These are phyloP conservation scores for Semnornis frantzii DNA, from an alignment of 2,113 vertebrate genomes.

Conservation along the genomic window DNA sequence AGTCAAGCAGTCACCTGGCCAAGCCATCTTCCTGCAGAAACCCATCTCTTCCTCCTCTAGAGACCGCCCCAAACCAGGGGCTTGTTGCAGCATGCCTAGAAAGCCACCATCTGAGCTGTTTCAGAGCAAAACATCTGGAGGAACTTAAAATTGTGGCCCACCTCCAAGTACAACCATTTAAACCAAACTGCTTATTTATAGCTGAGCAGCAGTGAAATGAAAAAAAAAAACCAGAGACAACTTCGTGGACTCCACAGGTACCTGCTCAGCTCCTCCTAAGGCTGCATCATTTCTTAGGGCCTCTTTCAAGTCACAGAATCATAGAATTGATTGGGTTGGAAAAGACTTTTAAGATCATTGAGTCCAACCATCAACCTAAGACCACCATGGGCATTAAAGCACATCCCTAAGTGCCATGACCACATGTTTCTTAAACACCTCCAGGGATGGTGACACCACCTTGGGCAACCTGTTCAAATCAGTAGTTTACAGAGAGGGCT, in stretches of 20 bases:
- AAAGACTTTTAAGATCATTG: too few relatives aligned
- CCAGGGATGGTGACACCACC: too few relatives aligned
- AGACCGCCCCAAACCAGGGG: neutral
- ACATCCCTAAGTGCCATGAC: too few relatives aligned
- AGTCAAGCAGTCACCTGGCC: neutral
- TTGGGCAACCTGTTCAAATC: too few relatives aligned
- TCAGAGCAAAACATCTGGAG: slow-evolving; percentile 16
- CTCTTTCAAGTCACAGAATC: neutral
- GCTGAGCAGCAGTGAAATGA: neutral
- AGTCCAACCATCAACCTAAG: too few relatives aligned
- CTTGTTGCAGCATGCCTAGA: neutral
- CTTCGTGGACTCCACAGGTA: neutral
- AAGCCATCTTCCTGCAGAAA: neutral
- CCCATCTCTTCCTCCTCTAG: neutral
- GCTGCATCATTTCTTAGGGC: accelerated
- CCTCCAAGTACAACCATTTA: neutral
- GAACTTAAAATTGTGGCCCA: neutral
- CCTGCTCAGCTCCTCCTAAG: neutral
- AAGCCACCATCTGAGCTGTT: neutral
- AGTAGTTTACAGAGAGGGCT: neutral
- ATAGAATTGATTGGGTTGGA: too few relatives aligned
- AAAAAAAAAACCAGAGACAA: neutral
- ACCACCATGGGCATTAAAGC: too few relatives aligned
- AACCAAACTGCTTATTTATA: neutral
- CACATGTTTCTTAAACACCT: too few relatives aligned